Conservation (phyloP, 1,140 invertebrate species). For the Mesaphorura yosii region DNA sequence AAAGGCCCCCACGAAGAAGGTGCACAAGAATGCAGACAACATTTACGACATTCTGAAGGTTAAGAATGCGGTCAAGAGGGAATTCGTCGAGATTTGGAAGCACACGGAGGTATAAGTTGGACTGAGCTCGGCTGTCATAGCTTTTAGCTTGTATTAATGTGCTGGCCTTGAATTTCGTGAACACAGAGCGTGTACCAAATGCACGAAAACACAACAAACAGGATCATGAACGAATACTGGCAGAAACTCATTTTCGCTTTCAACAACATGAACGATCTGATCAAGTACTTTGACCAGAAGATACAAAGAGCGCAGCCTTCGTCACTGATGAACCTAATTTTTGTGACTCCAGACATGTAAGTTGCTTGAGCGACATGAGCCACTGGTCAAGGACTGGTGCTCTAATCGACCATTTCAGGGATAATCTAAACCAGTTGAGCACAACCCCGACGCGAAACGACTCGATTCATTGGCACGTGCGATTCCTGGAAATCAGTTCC, state of each 20-base stretch:
- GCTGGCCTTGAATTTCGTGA: too few species aligned
- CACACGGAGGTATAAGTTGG: too few species aligned
- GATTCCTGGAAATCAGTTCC: constrained; percentile 13
- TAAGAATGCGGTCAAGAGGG: too few species aligned
- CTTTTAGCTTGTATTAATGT: too few species aligned
- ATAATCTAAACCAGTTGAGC: background rate
- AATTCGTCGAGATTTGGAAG: too few species aligned
- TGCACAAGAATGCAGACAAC: too few species aligned
- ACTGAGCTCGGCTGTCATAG: too few species aligned
- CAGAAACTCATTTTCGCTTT: background rate
- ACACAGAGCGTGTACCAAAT: too few species aligned
- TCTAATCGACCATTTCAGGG: constrained; percentile 1
- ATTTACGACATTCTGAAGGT: too few species aligned
- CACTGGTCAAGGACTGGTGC: background rate
- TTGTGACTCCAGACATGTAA: background rate
- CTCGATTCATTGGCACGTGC: constrained; percentile 8
- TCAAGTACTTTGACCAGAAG: background rate
- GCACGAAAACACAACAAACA: too few species aligned
- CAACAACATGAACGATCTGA: background rate
- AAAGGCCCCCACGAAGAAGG: too few species aligned
- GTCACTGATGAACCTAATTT: background rate
- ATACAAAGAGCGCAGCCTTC: background rate
- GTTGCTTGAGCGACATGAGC: background rate
- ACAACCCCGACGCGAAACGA: background rate
- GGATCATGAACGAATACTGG: background rate